These are phyloP conservation scores for Pelobates cultripes DNA, from an alignment of 2,797 vertebrate genomes.

Conservation along the genomic window DNA sequence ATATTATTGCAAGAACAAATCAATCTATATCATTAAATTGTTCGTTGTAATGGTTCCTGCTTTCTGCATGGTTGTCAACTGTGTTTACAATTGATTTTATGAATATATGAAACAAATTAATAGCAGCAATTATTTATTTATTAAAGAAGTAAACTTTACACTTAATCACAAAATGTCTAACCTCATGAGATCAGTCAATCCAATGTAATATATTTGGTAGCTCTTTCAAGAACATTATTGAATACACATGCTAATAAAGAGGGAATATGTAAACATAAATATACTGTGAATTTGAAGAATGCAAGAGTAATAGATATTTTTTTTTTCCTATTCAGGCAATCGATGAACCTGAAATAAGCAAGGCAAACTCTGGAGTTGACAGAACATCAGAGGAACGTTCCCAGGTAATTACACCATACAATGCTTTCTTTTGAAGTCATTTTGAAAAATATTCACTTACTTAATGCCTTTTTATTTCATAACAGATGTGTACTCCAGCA, in stretches of 20 bases:
- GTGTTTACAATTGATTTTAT: too few relatives aligned
- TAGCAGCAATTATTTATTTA: too few relatives aligned
- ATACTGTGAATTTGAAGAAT: background rate
- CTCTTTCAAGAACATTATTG: too few relatives aligned
- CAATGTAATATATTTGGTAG: too few relatives aligned
- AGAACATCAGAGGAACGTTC: conserved; percentile 71
- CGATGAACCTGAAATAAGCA: conserved; percentile 71
- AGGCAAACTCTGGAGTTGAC: conserved; percentile 57
- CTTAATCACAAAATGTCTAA: too few relatives aligned
- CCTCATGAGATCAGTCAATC: too few relatives aligned
- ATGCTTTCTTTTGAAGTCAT: conserved; percentile 23
- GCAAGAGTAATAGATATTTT: conserved; percentile 39
- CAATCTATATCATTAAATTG: too few relatives aligned
- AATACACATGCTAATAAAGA: background rate
- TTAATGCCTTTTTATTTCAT: conserved; percentile 53
- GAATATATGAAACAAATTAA: too few relatives aligned
- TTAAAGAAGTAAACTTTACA: too few relatives aligned
- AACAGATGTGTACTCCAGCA: conserved; percentile 88
- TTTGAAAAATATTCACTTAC: conserved; percentile 47
- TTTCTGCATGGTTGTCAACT: too few relatives aligned
- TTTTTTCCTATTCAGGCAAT: conserved; percentile 66
- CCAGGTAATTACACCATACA: conserved; percentile 75
- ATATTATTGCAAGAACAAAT: too few relatives aligned
- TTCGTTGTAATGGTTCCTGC: too few relatives aligned
- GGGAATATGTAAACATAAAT: background rate